These are phyloP conservation scores for Itoplectis maculator DNA, from an alignment of 2,888 invertebrate species.

Conservation along the genomic window DNA sequence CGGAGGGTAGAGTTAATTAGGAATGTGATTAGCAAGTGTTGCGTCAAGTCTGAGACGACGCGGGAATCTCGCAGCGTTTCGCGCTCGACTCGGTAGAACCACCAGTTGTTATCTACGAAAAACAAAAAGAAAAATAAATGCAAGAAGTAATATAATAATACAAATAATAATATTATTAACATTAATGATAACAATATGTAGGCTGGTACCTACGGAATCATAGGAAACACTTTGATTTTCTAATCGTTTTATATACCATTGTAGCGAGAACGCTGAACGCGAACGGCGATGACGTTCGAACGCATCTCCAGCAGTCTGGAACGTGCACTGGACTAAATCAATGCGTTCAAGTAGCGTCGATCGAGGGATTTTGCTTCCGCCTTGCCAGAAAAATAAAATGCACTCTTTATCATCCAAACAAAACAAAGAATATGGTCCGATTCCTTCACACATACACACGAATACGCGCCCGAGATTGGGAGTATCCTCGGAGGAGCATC, in stretches of 20 bases:
- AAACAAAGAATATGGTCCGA: slow-evolving; percentile 6
- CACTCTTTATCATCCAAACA: slow-evolving; percentile 5
- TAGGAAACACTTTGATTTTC: slow-evolving; percentile 65
- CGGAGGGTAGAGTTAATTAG: slow-evolving; percentile 4
- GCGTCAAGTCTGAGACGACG: slow-evolving; percentile 22
- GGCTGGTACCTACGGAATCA: slow-evolving; percentile 70
- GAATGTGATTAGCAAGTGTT: slow-evolving; percentile 27
- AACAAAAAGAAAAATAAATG: slow-evolving; percentile 9
- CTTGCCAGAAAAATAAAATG: slow-evolving; percentile 8
- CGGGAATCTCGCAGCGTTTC: slow-evolving; percentile 16
- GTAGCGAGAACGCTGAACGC: slow-evolving; percentile 18
- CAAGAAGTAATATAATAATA: slow-evolving; percentile 30
- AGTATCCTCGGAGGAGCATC: slow-evolving; percentile 14
- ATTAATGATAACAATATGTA: slow-evolving; percentile 47
- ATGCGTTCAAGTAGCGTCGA: background rate
- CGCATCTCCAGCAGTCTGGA: slow-evolving; percentile 29
- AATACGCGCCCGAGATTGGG: slow-evolving; percentile 5
- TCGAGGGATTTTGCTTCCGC: slow-evolving; percentile 18
- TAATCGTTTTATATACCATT: slow-evolving; percentile 63
- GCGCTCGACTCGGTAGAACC: slow-evolving; percentile 21
- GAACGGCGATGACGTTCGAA: slow-evolving; percentile 26
- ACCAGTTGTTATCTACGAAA: slow-evolving; percentile 52
- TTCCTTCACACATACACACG: slow-evolving; percentile 9
- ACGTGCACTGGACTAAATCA: slow-evolving; percentile 29
- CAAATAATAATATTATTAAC: background rate